phyloP scores from a whole-genome alignment of 1,140 invertebrate genomes.

The Cyrtorhinus lividipennis region DNA sequence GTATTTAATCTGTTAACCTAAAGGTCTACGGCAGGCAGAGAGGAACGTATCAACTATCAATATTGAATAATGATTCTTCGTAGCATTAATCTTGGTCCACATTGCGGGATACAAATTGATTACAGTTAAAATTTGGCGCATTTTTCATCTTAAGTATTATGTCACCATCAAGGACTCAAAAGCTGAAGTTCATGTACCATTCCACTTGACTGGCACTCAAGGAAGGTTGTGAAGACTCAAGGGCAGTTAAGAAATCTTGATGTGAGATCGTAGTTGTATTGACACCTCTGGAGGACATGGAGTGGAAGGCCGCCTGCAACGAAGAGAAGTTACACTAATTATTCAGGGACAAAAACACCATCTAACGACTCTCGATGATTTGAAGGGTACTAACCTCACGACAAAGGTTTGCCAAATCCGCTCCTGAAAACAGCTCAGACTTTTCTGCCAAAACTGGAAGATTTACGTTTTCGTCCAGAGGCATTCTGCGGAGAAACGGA shows the following conservation, averaged over 20 bases:
- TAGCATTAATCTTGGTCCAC: no score
- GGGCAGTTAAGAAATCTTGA: slow-evolving; percentile 39
- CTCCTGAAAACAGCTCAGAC: slow-evolving; percentile 58
- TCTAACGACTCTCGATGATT: neutral
- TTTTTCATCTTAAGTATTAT: no score
- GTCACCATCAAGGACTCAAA: no score
- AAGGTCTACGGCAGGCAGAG: no score
- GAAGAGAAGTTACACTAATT: slow-evolving; percentile 5
- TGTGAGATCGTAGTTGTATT: slow-evolving; percentile 30
- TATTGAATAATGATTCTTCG: no score
- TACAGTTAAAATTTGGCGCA: no score
- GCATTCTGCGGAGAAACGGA: slow-evolving; percentile 39
- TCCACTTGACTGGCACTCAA: slow-evolving; percentile 31
- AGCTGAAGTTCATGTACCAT: slow-evolving; percentile 29
- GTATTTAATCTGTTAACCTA: no score
- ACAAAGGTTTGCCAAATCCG: slow-evolving; percentile 57
- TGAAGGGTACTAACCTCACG: slow-evolving; percentile 39
- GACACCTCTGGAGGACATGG: slow-evolving; percentile 42
- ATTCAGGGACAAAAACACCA: slow-evolving; percentile 11
- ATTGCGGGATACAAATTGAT: no score
- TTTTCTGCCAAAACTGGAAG: slow-evolving; percentile 38
- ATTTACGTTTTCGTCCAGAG: slow-evolving; percentile 41
- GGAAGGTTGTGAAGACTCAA: slow-evolving; percentile 38
- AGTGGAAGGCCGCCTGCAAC: slow-evolving; percentile 44
- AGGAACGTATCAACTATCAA: no score